Evolutionary conservation across 35 echinoderm and acorn worm genomes (phyloP), one percentile per base, ranked within the genome.

Genomic region (Chiridota heheva): DNA sequence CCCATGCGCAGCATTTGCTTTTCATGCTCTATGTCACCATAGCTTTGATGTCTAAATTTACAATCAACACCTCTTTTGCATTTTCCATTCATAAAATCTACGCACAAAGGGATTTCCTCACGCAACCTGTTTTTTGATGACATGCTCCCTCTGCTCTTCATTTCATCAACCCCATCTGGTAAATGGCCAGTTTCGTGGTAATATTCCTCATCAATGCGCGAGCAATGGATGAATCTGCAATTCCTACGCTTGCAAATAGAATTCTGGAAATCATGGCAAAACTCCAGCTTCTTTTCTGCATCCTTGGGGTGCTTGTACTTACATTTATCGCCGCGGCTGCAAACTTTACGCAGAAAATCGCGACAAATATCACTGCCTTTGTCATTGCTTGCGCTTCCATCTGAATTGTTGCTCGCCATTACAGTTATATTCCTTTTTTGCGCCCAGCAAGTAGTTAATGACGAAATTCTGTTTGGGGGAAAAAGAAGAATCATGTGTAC

Each of bases 231-330:
- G 68, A 91, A 97, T 67, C 82, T 87, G 67, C 88, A 91, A 61
- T 97, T 91, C 26, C 61, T 46, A 4, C 94, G 94, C 26, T 60
- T 63, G 74, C 94, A 97, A 39, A 82, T 78, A 39, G 77, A 86
- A 73, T 97, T 97, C 68, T 97, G 94, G 56, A 71, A 97, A 56
- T 97, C 94, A 56, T 97, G 94, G 67, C 94, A 97, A 77, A 97
- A 97, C 55, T 83, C 72, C 73, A 81, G 48, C 49, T 81, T 83
- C 27, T 59, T 72, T 66, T 96, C 73, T 7, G 47, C 66, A 30
- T 91, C 76, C 27, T 97, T 89, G 13, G 95, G 95, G 55, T 98
- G 95, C 48, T 67, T 72, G 63, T 82, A 98, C 47, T 92, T 98
- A 71, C 95, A 98, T 65, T 69, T 92, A 63, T 84, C 81, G 76